Conservation (phyloP, 2,797 vertebrate species). For the Cynopterus sphinx region DNA sequence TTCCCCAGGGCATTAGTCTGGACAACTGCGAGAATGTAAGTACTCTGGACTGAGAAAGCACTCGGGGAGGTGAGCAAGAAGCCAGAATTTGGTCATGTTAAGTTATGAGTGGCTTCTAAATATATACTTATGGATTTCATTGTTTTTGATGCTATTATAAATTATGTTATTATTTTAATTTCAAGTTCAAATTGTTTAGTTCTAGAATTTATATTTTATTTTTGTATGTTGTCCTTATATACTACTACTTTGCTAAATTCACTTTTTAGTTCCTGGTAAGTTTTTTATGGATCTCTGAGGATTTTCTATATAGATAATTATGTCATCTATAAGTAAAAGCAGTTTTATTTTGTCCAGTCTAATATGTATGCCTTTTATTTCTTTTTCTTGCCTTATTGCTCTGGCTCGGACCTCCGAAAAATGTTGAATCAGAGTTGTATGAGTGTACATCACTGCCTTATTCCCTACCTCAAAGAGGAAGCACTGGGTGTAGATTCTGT, state of each 20-base stretch:
- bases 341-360: not conserved
- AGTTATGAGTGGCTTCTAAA: not conserved
- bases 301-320: not conserved
- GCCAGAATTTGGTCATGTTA: not conserved
- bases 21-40: not conserved
- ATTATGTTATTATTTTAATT: not conserved
- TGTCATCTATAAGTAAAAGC: not conserved
- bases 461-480: not conserved
- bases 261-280: not conserved
- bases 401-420: not conserved
- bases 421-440: not conserved
- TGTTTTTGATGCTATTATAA: not conserved
- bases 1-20: not conserved
- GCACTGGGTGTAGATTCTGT: not conserved
- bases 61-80: not conserved
- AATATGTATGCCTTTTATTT: not conserved
- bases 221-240: not conserved
- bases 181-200: not conserved
- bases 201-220: not conserved
- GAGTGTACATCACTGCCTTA: not conserved
- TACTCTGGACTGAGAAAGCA: not conserved
- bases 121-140: not conserved
- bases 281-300: not conserved
- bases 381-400: slow-evolving; percentile 36
- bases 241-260: not conserved